A percentile compares a stretch with the other conserved stretches of the same genome.
These are phyloP conservation scores for Drosophila putrida DNA, from an alignment of 2,888 invertebrate genomes.

Conservation along the genomic window DNA sequence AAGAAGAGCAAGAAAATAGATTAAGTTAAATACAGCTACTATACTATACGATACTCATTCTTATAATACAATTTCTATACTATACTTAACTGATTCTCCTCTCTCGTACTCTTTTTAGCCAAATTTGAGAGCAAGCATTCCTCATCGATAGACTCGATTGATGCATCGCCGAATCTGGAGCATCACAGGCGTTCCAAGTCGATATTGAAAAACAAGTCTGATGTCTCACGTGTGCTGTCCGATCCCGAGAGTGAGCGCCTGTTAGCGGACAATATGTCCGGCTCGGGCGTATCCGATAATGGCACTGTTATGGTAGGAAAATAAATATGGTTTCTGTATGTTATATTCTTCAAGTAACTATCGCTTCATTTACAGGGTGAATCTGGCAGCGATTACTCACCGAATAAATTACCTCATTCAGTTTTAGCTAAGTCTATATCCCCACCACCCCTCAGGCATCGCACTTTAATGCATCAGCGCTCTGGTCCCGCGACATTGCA, in stretches of 20 bases:
- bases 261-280: constrained; percentile 89
- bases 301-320: constrained; percentile 85
- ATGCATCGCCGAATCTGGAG: constrained; percentile 89
- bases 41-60: no score
- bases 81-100: no score
- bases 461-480: constrained; percentile 85
- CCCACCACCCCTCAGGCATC: constrained; percentile 86
- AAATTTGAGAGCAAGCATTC: constrained; percentile 88
- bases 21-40: background rate
- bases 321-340: background rate
- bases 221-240: constrained; percentile 86
- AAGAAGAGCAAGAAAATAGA: background rate
- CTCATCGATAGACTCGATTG: constrained; percentile 90
- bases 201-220: constrained; percentile 91
- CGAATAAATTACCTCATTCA: constrained; percentile 86
- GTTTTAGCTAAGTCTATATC: constrained; percentile 85
- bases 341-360: background rate
- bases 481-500: constrained; percentile 85
- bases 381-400: constrained; percentile 89
- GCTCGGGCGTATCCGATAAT: constrained; percentile 87
- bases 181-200: constrained; percentile 90
- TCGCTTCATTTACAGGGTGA: constrained; percentile 86
- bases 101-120: constrained; percentile 60
- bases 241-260: constrained; percentile 92
- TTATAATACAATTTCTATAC: no score